Conservation (phyloP, 2,888 invertebrate genomes). For the Eupithecia inturbata region DNA sequence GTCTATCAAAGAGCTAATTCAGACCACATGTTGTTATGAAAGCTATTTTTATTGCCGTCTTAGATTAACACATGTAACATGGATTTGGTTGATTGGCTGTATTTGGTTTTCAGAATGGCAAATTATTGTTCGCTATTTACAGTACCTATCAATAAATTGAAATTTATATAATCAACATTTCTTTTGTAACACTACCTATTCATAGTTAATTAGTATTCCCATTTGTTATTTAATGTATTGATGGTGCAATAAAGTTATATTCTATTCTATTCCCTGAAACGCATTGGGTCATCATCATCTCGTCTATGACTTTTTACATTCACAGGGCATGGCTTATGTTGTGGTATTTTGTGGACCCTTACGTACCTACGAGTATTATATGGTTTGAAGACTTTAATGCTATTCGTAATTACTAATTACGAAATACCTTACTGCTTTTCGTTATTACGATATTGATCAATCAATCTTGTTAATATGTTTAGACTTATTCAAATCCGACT, state of each 20-base stretch:
- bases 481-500: neutral
- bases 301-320: neutral
- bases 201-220: neutral
- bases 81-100: neutral
- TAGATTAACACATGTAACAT: slow-evolving; percentile 16
- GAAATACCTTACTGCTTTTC: neutral
- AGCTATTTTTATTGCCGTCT: slow-evolving; percentile 12
- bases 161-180: neutral
- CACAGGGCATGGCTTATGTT: neutral
- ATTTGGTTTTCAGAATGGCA: neutral
- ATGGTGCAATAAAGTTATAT: no score
- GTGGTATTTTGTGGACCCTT: neutral
- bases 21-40: slow-evolving; percentile 25
- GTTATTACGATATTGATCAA: neutral
- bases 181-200: neutral
- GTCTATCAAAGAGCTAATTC: slow-evolving; percentile 34
- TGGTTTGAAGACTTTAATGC: no score
- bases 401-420: no score
- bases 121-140: neutral
- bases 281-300: neutral
- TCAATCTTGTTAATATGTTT: neutral
- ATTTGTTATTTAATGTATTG: no score
- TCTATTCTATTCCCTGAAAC: neutral
- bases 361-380: no score
- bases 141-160: neutral